These are phyloP conservation scores for Agrilus mali DNA, from an alignment of 2,888 invertebrate genomes.

Conservation along the genomic window DNA sequence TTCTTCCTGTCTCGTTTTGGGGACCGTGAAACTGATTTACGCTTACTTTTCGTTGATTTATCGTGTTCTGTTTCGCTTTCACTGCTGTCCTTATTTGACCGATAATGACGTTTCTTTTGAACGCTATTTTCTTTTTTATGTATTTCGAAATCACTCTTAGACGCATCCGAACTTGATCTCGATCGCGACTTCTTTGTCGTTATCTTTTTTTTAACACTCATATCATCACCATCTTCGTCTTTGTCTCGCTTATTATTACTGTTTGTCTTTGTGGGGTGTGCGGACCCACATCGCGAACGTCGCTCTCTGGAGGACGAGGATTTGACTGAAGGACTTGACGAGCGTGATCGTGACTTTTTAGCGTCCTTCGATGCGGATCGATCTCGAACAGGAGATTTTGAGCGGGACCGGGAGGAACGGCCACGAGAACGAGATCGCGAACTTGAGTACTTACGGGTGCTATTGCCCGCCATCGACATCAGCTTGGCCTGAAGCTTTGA, in stretches of 20 bases:
- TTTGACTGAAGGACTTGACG: slow-evolving; percentile 19
- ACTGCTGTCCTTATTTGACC: slow-evolving; percentile 73
- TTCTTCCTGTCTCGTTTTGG: slow-evolving; percentile 22
- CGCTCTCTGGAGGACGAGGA: slow-evolving; percentile 16
- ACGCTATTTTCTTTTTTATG: slow-evolving; percentile 67
- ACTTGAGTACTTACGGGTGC: slow-evolving; percentile 21
- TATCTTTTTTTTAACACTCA: slow-evolving; percentile 24
- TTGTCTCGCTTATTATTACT: slow-evolving; percentile 10
- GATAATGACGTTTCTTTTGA: slow-evolving; percentile 80
- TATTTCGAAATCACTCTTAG: slow-evolving; percentile 49
- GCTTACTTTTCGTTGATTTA: slow-evolving; percentile 17
- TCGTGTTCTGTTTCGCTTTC: slow-evolving; percentile 44
- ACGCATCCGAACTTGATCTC: slow-evolving; percentile 15
- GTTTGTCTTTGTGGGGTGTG: slow-evolving; percentile 8
- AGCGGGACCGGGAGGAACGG: slow-evolving; percentile 23
- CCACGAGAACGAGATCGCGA: slow-evolving; percentile 27
- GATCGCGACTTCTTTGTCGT: slow-evolving; percentile 22
- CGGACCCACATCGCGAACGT: slow-evolving; percentile 15
- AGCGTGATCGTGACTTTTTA: slow-evolving; percentile 17
- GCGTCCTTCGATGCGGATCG: slow-evolving; percentile 3
- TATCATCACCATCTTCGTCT: too few species aligned
- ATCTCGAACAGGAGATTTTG: slow-evolving; percentile 11
- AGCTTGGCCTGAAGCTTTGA: slow-evolving; percentile 50
- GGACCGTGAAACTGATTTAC: slow-evolving; percentile 24
- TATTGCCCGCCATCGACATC: slow-evolving; percentile 46